phyloP scores from a whole-genome alignment of 1,140 invertebrate species.

The Formica selysi region DNA sequence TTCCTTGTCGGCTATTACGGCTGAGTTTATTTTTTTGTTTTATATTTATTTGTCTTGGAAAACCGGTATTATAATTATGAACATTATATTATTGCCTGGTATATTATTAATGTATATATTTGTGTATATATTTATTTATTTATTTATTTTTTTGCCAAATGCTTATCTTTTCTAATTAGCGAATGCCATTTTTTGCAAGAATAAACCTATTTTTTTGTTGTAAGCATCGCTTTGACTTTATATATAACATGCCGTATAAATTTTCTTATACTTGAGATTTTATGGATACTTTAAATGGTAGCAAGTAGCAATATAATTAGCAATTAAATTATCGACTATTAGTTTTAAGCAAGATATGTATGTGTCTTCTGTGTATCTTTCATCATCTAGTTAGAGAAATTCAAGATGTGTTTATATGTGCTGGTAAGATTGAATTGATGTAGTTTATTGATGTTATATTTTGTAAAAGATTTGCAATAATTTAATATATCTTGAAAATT shows the following conservation, averaged over 20 bases:
- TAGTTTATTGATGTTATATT: constrained; percentile 18
- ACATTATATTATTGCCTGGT: constrained; percentile 12
- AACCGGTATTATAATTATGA: neutral
- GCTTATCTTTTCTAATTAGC: constrained; percentile 18
- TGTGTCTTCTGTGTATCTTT: constrained; percentile 22
- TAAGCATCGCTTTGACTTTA: constrained; percentile 36
- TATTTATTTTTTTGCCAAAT: neutral
- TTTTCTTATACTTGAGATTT: constrained; percentile 1
- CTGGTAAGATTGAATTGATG: constrained; percentile 14
- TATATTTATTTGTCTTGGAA: constrained; percentile 19
- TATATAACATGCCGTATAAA: neutral
- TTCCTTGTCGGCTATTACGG: constrained; percentile 24
- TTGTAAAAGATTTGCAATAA: constrained; percentile 10
- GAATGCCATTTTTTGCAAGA: constrained; percentile 12
- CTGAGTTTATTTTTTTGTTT: constrained; percentile 56
- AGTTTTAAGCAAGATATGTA: neutral
- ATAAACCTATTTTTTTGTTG: constrained; percentile 8
- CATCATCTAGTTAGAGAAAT: constrained; percentile 23
- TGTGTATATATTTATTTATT: neutral
- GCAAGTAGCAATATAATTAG: constrained; percentile 1
- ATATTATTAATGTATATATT: constrained; percentile 25
- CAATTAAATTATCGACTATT: neutral
- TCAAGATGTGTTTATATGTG: neutral
- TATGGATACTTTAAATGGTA: neutral
- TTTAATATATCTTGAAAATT: neutral